These are phyloP conservation scores for Circaetus cinerascens DNA, from an alignment of 2,113 vertebrate genomes.

Conservation along the genomic window DNA sequence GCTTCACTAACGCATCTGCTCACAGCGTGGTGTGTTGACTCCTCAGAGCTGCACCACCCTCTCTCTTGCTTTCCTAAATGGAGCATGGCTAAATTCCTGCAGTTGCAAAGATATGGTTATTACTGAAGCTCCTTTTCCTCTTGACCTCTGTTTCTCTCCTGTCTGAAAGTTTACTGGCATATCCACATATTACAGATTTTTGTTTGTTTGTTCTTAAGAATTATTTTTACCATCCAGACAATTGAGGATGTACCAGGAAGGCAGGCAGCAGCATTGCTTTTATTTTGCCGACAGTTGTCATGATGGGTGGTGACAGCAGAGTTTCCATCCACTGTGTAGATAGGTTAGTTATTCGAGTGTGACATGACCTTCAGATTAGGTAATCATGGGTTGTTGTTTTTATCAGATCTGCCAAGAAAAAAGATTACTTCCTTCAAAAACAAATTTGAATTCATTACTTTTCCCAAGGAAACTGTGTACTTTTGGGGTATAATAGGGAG, in stretches of 20 bases:
- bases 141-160: not conserved
- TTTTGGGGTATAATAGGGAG: not conserved
- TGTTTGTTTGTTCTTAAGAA: not conserved
- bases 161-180: not conserved
- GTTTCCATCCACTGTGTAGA: slow-evolving; percentile 12
- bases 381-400: slow-evolving; percentile 45
- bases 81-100: not conserved
- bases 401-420: slow-evolving; percentile 69
- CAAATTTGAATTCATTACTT: slow-evolving; percentile 48
- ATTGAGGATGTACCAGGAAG: not conserved
- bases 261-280: not conserved
- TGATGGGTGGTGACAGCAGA: slow-evolving; percentile 17
- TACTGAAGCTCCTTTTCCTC: not conserved
- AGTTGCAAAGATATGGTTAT: not conserved
- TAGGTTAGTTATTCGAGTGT: slow-evolving; percentile 21
- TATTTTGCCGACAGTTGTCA: not conserved
- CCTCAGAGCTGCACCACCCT: not conserved
- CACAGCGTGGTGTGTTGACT: rapidly evolving
- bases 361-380: slow-evolving; percentile 67
- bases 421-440: slow-evolving; percentile 72
- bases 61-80: not conserved
- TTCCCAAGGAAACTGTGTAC: slow-evolving; percentile 57
- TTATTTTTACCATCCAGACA: slow-evolving; percentile 9
- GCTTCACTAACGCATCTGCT: rapidly evolving
- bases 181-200: not conserved